Evolutionary conservation across 2,797 vertebrate genomes (phyloP), one percentile per base, ranked within the genome.

Genomic region (Pogonophryne albipinna): DNA sequence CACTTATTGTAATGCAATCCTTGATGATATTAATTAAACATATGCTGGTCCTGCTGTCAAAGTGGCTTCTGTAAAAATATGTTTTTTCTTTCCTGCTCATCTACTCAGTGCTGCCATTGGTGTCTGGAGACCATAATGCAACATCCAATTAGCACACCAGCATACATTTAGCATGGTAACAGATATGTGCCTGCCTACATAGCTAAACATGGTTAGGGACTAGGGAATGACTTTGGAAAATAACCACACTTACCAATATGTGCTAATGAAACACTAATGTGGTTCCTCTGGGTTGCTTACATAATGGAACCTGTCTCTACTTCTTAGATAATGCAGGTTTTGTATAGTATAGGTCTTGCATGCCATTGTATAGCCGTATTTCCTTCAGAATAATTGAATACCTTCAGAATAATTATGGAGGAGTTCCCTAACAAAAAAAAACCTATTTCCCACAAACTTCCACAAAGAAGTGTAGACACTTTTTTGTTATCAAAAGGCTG

Each of bases 151-250:
- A 46, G 10, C 10, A 60, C 12, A n/a, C 19, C 27, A 52, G 59
- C n/a, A 23, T 23, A 46, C n/a, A 64, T 52, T 52, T 68, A 71
- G 46, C 69, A 64, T 44, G 1, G 10, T 27, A 34, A 14, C 4
- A 3, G 4, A 10, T 11, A 17, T 41, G n/a, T 10, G 51, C 19
- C n/a, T 49, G 34, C 31, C n/a, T 13, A 27, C 16, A 15, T 6
- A 19, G 62, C 31, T 62, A 38, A 44, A 63, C 6, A 47, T 55
- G 44, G 65, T 70, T n/a, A 31, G 19, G 16, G 12, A 51, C 64
- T n/a, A 31, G 16, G 19, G 9, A 51, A 6, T 10, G 15, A 49
- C 23, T 14, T 14, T 19, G 41, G 4, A 47, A 56, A 74, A 38
- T 27, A n/a, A n/a, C 10, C 20, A 20, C 7, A 13, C 13, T 19